These are phyloP conservation scores for Linyphia triangularis DNA, from an alignment of 2,888 invertebrate species.

Conservation along the genomic window DNA sequence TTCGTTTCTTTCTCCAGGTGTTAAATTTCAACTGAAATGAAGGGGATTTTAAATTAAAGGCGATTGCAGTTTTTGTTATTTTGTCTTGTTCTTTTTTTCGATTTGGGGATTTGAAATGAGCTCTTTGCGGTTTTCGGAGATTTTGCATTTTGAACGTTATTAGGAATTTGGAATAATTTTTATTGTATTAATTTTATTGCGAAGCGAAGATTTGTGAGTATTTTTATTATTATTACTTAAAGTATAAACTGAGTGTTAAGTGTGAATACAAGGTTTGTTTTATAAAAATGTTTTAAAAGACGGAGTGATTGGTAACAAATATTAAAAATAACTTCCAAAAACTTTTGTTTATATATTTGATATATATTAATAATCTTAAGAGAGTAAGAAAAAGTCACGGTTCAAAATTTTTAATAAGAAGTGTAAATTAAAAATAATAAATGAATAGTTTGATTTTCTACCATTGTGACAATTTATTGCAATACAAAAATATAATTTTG, in stretches of 20 bases:
- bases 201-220: background rate
- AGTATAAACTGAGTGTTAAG: background rate
- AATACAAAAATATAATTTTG: too few species aligned
- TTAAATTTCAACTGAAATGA: slow-evolving; percentile 64
- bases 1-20: slow-evolving; percentile 54
- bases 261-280: too few species aligned
- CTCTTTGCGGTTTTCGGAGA: slow-evolving; percentile 11
- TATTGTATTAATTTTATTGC: slow-evolving; percentile 20
- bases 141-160: slow-evolving; percentile 46
- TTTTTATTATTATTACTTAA: background rate
- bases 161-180: slow-evolving; percentile 55
- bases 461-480: too few species aligned
- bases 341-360: too few species aligned
- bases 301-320: too few species aligned
- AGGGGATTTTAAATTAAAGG: slow-evolving; percentile 67
- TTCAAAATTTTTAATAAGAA: background rate
- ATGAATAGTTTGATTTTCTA: too few species aligned
- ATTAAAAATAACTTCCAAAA: too few species aligned
- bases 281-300: too few species aligned
- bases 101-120: slow-evolving; percentile 49
- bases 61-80: slow-evolving; percentile 11
- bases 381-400: too few species aligned
- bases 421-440: background rate
- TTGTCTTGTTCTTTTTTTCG: slow-evolving; percentile 7
- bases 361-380: too few species aligned